These are phyloP conservation scores for Sphaerophoria rueppellii DNA, from an alignment of 2,888 invertebrate species.

Conservation along the genomic window DNA sequence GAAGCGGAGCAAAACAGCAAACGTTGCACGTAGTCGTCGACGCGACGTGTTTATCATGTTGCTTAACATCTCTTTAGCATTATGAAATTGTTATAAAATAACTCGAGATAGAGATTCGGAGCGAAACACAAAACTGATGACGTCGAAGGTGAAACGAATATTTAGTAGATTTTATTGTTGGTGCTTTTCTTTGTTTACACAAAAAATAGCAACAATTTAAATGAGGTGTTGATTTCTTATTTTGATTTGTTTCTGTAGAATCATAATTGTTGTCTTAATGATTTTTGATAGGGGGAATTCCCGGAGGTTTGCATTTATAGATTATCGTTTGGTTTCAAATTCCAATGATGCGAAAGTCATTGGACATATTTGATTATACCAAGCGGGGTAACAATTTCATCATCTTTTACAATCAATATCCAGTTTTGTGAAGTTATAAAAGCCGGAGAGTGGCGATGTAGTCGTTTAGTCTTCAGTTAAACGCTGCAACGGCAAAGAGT, in stretches of 20 bases:
- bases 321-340: too few relatives aligned
- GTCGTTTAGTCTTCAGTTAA: conserved; percentile 12
- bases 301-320: too few relatives aligned
- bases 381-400: conserved; percentile 5
- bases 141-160: conserved; percentile 27
- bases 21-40: not conserved
- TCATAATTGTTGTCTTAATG: not conserved
- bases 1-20: not conserved
- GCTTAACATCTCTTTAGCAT: conserved; percentile 9
- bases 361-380: not conserved
- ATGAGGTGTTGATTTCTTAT: not conserved
- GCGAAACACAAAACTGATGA: conserved; percentile 3
- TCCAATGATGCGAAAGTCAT: too few relatives aligned
- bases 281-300: too few relatives aligned
- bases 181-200: conserved; percentile 14
- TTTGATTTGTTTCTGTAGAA: not conserved
- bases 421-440: not conserved
- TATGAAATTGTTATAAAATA: conserved; percentile 12
- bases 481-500: not conserved
- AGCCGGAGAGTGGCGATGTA: not conserved
- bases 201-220: not conserved
- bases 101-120: not conserved
- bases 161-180: not conserved
- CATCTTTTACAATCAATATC: not conserved
- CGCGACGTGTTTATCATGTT: not conserved